Evolutionary conservation across 2,888 invertebrate genomes (phyloP), one percentile per base, ranked within the genome.

Genomic region (Steromphala cineraria): DNA sequence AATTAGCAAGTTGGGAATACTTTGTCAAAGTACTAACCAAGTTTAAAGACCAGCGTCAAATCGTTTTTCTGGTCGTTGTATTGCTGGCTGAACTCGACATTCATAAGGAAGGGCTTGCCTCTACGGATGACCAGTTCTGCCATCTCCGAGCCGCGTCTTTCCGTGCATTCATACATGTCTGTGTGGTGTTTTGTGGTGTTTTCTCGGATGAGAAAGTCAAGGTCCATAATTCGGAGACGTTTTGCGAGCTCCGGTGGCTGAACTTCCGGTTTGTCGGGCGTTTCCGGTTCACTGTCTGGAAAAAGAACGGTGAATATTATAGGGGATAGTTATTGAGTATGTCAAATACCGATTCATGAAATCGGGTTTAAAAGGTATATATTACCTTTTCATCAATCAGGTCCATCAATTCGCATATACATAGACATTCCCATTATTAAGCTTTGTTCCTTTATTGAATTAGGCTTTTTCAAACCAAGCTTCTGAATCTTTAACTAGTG

Each of bases 181-280:
- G 89, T 89, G 79, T 81, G 82, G 80, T 91, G 90, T 0, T 94
- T 92, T 77, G 94, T 94, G 0, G 96, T 95, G 91, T 97, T 97
- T 87, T 96, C 96, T 83, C 94, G 92, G 0, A 96, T 95, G 90
- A 96, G 96, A 87, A 96, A 95, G 89, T 96, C 95, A 82, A 97
- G 96, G 7, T 24, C 36, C 19, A 46, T 79, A 13, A 81, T 76
- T n/a, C 56, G 75, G 17, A 81, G 31, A 36, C 31, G 40, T 10
- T n/a, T 67, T 1, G 53, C 21, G 4, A 79, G 53, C 28, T 52
- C 67, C 3, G 62, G 21, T 7, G 15, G 2, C 24, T 24, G 21
- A 0, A 62, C 62, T 8, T 46, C 46, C 46, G 46, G 46, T 46
- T 46, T 46, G 13, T 46, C 46, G 13, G 46, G 46, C 10, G 5